Base-by-base conservation (phyloP, 2,888 invertebrate genomes). In the Pterostichus madidus region DNA sequence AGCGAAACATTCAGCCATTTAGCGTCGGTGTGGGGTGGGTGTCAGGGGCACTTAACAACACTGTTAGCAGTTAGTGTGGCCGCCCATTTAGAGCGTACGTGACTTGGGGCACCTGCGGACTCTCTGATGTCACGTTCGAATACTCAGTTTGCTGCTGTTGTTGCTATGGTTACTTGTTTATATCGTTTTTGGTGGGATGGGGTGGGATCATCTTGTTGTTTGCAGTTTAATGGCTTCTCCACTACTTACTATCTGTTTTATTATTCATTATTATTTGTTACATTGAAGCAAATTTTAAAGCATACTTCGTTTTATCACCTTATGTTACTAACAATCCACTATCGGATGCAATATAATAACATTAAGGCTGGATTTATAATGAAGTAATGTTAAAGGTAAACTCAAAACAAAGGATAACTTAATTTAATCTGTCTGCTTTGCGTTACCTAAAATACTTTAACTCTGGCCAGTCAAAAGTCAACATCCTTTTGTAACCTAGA, bases 51-150 rank as follows among this genome's bases (percentile, higher is more conserved):
- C 75, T 75, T 75, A 75, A 75, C 52, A 75, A 75, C 52, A 31
- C 75, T 52, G 75, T 75, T 75, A 75, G 52, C 75, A 75, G 75
- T 75, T 75, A 49, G 75, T 52, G 52, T 8, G 31, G 75, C 77
- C 44, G 17, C 68, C 80, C 80, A 80, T 80, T 68, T 46, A 15
- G 52, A 35, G 39, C 80, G 71, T 68, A 80, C 80, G 80, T 80
- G 80, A 80, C 64, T 32, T 10, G 68, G 68, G 52, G 75, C 52
- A 73, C 73, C 44, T 64, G 64, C 64, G 13, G 39, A 35, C 61
- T 64, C 64, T 13, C 35, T 8, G 44, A 13, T 17, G 56, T 15
- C 56, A 56, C 56, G 56, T 56, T 17, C 56, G 8, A 17, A 56
- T 56, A 13, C 17, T 49, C 49, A 24, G 24, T 24, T 24, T 24